A percentile compares a stretch with the other conserved stretches of the same genome.
These are phyloP conservation scores for Megaceryle maxima DNA, from an alignment of 2,113 vertebrate species.

Conservation along the genomic window DNA sequence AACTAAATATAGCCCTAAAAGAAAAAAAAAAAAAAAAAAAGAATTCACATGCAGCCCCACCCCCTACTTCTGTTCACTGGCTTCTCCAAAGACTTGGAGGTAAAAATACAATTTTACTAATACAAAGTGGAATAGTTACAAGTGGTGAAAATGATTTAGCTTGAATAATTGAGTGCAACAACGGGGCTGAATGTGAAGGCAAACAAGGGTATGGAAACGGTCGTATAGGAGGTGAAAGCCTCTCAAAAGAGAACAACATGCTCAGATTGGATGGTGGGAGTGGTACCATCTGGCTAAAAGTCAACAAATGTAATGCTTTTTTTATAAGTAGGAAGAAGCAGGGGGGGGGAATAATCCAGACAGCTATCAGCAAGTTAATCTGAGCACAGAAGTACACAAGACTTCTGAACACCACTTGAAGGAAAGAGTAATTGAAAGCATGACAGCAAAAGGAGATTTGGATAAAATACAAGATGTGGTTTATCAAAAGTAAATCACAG, in stretches of 20 bases:
- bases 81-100: not conserved
- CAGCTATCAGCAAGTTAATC: not conserved
- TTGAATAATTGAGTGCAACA: not conserved
- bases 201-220: not conserved
- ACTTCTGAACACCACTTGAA: not conserved
- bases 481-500: not conserved
- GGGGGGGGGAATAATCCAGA: not conserved
- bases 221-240: not conserved
- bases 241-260: not conserved
- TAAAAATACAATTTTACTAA: not conserved
- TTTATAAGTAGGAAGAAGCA: not conserved
- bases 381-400: not conserved
- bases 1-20: not conserved
- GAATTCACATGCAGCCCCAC: not conserved
- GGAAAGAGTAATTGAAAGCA: not conserved
- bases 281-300: conserved; percentile 36
- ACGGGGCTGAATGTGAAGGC: not conserved
- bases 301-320: not conserved
- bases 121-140: not conserved
- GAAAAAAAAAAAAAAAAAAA: not conserved
- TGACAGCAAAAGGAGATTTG: not conserved
- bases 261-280: conserved; percentile 10
- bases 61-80: not conserved
- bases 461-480: not conserved
- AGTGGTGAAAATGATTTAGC: not conserved